A percentile compares a stretch with the other conserved stretches of the same genome.
These are phyloP conservation scores for Coreius guichenoti DNA, from an alignment of 2,797 vertebrate genomes.

Conservation along the genomic window DNA sequence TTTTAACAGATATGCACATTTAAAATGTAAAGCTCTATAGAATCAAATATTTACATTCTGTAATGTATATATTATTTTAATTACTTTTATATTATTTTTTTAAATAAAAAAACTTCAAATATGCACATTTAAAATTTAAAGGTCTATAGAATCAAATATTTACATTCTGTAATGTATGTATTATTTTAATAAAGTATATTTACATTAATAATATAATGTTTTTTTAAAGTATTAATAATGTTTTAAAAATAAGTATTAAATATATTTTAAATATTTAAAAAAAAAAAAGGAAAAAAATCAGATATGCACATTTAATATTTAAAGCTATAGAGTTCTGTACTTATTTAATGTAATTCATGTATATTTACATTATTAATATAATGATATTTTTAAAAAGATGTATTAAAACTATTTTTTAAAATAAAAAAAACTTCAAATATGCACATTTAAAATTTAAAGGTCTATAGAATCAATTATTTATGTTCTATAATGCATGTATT, in stretches of 20 bases:
- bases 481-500: neutral
- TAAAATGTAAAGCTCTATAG: too few relatives aligned
- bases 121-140: neutral
- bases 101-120: too few relatives aligned
- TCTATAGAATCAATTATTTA: too few relatives aligned
- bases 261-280: too few relatives aligned
- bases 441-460: too few relatives aligned
- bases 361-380: neutral
- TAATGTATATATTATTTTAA: too few relatives aligned
- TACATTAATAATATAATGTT: neutral
- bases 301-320: too few relatives aligned
- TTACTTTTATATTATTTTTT: too few relatives aligned
- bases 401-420: neutral
- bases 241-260: neutral
- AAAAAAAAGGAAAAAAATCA: too few relatives aligned
- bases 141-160: neutral
- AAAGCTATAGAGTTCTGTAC: too few relatives aligned
- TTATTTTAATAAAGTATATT: neutral
- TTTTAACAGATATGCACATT: neutral
- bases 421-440: too few relatives aligned
- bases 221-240: too few relatives aligned
- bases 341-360: neutral
- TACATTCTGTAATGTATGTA: neutral
- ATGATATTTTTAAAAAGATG: neutral
- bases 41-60: neutral